Evolutionary conservation across 2,888 invertebrate genomes (phyloP).

Genomic region (Fragum whitleyi): DNA sequence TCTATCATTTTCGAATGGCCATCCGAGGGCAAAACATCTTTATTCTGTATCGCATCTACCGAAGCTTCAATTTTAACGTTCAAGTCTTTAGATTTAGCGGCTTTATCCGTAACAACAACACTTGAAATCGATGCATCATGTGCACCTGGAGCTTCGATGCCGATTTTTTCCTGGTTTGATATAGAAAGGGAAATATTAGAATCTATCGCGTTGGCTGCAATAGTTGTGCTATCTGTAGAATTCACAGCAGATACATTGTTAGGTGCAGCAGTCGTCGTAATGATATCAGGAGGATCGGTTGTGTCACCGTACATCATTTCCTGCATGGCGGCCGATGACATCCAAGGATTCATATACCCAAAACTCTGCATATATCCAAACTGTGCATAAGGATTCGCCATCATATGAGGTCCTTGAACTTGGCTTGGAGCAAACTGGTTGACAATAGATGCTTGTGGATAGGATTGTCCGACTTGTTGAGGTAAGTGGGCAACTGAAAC

Average conservation of each 20-base stretch:
- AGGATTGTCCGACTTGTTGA: neutral
- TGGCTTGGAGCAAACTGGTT: neutral
- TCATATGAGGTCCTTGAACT: neutral
- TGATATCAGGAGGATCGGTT: slow-evolving; percentile 39
- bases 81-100: neutral
- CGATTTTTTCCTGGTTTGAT: too few species aligned
- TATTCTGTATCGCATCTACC: neutral
- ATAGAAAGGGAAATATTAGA: neutral
- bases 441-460: neutral
- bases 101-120: neutral
- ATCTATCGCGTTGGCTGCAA: neutral
- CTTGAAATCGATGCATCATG: neutral
- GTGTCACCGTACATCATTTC: slow-evolving; percentile 43
- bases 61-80: neutral
- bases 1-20: too few species aligned
- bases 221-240: neutral
- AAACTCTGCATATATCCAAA: slow-evolving; percentile 5
- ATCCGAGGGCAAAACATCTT: too few species aligned
- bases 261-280: slow-evolving; percentile 33
- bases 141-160: too few species aligned
- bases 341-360: slow-evolving; percentile 44
- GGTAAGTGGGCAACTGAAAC: neutral
- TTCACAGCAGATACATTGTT: neutral
- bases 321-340: slow-evolving; percentile 42
- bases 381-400: neutral